Base-by-base conservation (phyloP, 2,113 vertebrate species). In the Limnothrissa miodon region DNA sequence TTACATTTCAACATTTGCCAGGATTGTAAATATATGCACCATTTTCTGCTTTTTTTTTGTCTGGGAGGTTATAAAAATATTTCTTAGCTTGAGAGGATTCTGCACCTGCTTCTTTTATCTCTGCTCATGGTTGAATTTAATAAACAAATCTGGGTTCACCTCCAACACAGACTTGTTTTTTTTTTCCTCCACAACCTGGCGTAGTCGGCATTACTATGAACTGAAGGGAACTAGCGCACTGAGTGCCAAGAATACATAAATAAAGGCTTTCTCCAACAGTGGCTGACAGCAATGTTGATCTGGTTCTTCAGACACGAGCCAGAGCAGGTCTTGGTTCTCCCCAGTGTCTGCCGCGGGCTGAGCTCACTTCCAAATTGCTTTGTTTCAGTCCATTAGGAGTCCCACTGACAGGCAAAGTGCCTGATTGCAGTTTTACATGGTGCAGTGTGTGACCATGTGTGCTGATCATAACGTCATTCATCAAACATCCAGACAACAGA, bases 41-140 rank as follows among this genome's bases (percentile, higher is more conserved):
- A 74, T 17, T 74, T 17, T 74, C 13, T 15, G 13, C 9, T 36
- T 74, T 36, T 74, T 74, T 33, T 74, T 33, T 29, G 56, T 62
- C 23, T 62, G 23, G 23, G 56, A 62, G 19, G 53, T 21, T 23
- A n/a, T 21, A 56, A 56, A 56, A 56, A n/a, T 62, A 8, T 9
- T 29, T 29, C 23, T 29, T 29, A 70, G 4, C 25, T 13, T 2
- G 4, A 33, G 62, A 70, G 62, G 62, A 70, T 70, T 70, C 62
- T 62, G 23, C 56, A 62, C 56, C 56, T 62, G 56, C 11, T 62
- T 62, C 56, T 62, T 62, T 62, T 29, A 62, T 62, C 56, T 62
- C 56, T 29, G 56, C 11, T 29, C 56, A n/a, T 62, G 56, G 23
- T 62, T n/a, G 23, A 62, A 29, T 29, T 62, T 23, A n/a, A 62